A percentile compares a stretch with the other conserved stretches of the same genome.
These are phyloP conservation scores for Drosophila sp. DNA, from an alignment of 1,140 invertebrate species.

Conservation along the genomic window DNA sequence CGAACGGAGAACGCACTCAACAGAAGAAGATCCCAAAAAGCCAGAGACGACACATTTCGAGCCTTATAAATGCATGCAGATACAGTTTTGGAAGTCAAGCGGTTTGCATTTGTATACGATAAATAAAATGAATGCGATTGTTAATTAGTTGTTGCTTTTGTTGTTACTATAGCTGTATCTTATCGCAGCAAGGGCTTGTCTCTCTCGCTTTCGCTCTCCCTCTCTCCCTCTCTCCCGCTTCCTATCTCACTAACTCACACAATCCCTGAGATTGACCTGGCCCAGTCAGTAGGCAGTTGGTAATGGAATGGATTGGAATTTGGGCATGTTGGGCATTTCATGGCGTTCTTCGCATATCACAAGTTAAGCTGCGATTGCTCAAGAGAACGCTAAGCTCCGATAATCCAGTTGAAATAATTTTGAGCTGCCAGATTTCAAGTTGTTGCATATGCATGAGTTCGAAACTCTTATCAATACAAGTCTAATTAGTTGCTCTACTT, in stretches of 20 bases:
- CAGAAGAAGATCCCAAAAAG: conserved; percentile 7
- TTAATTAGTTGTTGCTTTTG: conserved; percentile 75
- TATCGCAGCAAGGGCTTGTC: conserved; percentile 71
- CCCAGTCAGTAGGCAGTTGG: conserved; percentile 62
- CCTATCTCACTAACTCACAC: background rate
- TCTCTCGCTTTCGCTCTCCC: conserved; percentile 11
- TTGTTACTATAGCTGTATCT: conserved; percentile 72
- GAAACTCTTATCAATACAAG: conserved; percentile 3
- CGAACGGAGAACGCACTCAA: conserved; percentile 4
- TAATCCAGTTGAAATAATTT: conserved; percentile 31
- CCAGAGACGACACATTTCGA: conserved; percentile 26
- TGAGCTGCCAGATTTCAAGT: background rate
- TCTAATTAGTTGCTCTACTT: conserved; percentile 18
- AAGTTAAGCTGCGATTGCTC: conserved; percentile 17
- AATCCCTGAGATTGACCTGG: conserved; percentile 39
- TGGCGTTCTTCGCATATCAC: conserved; percentile 37
- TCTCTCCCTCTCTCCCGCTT: conserved; percentile 14
- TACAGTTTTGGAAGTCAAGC: conserved; percentile 82
- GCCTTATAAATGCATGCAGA: conserved; percentile 79
- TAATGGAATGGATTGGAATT: conserved; percentile 57
- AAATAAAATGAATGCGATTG: conserved; percentile 82
- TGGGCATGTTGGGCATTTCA: conserved; percentile 30
- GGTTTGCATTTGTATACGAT: conserved; percentile 82
- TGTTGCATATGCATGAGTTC: background rate
- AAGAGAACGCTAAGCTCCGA: conserved; percentile 29